Conservation (phyloP, 2,888 invertebrate genomes). For the Tetranychus truncatus region DNA sequence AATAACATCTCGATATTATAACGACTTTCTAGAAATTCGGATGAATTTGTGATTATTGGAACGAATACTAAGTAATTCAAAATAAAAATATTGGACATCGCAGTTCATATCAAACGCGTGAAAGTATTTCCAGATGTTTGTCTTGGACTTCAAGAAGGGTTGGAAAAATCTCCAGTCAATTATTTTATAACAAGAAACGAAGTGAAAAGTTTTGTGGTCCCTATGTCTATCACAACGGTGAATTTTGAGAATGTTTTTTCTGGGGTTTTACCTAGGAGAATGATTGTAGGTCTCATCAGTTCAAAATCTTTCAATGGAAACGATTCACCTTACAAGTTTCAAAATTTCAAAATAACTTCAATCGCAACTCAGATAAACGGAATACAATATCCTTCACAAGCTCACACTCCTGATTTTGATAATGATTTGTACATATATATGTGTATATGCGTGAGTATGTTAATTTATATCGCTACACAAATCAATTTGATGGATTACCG, state of each 20-base stretch:
- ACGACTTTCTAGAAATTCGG: not conserved
- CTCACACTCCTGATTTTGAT: too few species aligned
- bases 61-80: not conserved
- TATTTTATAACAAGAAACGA: slow-evolving; percentile 3
- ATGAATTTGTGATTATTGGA: not conserved
- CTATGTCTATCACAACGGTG: not conserved
- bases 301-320: not conserved
- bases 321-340: too few species aligned
- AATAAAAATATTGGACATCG: not conserved
- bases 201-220: not conserved
- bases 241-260: not conserved
- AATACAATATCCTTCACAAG: too few species aligned
- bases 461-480: too few species aligned
- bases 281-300: not conserved
- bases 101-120: not conserved
- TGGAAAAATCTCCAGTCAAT: not conserved
- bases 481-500: too few species aligned
- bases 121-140: not conserved
- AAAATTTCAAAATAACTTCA: not conserved
- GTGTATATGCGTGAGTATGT: too few species aligned
- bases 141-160: not conserved
- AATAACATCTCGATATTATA: not conserved
- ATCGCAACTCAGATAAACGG: not conserved
- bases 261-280: not conserved
- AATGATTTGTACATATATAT: too few species aligned